phyloP scores from a whole-genome alignment of 2,888 invertebrate genomes.

The Andrena flavipes region DNA sequence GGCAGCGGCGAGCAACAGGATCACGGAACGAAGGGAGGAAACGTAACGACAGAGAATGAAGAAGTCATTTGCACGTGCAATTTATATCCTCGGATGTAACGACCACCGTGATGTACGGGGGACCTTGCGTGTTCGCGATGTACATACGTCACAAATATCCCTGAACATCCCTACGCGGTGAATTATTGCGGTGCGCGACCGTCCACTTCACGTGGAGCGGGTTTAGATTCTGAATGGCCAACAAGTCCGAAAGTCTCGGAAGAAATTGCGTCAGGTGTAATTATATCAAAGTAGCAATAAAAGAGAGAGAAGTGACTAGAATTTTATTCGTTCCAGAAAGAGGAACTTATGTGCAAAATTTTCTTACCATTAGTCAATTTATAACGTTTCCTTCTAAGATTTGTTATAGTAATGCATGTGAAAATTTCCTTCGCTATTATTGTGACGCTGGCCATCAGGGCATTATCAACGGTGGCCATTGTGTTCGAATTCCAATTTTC shows the following conservation, averaged over 20 bases:
- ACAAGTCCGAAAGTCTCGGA: no score
- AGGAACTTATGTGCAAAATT: no score
- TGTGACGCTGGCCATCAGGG: no score
- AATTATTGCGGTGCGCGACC: slow-evolving; percentile 5
- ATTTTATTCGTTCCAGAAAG: no score
- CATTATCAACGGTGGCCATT: no score
- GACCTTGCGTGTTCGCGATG: slow-evolving; percentile 28
- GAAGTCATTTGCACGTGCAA: slow-evolving; percentile 25
- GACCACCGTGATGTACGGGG: neutral
- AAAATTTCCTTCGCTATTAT: no score
- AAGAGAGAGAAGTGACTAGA: no score
- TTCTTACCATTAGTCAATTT: no score
- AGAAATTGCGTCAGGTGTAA: neutral
- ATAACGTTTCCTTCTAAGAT: no score
- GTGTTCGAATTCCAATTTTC: neutral
- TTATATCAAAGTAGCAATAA: no score
- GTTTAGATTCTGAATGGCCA: neutral
- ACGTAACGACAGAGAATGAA: slow-evolving; percentile 11
- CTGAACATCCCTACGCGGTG: slow-evolving; percentile 2
- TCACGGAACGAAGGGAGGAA: neutral
- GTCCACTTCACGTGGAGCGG: neutral
- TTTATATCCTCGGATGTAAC: slow-evolving; percentile 22
- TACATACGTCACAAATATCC: slow-evolving; percentile 33
- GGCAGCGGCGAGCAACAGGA: neutral
- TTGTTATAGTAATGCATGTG: no score